Percentiles rank a stretch among this genome's conserved stretches.
phyloP scores from a whole-genome alignment of 2,797 vertebrate genomes.

The Hippoglossus hippoglossus region DNA sequence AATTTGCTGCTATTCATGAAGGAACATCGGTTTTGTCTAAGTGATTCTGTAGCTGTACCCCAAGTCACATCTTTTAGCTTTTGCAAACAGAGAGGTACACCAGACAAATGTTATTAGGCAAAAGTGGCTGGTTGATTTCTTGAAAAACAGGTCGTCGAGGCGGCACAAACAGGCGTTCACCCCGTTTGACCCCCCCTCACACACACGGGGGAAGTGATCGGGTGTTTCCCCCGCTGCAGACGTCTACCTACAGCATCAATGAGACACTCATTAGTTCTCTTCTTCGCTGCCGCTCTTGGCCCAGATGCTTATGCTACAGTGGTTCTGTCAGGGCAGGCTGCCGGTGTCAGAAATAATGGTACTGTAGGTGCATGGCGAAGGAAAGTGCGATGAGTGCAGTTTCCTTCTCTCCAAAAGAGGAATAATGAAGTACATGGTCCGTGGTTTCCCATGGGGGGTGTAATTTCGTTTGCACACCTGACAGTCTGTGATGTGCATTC shows the following conservation, averaged over 20 bases:
- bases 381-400: slow-evolving; percentile 72
- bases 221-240: slow-evolving; percentile 30
- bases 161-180: slow-evolving; percentile 16
- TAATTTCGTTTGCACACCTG: slow-evolving; percentile 78
- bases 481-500: slow-evolving; percentile 75
- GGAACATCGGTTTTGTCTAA: slow-evolving; percentile 16
- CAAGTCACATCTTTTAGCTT: slow-evolving; percentile 10
- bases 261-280: slow-evolving; percentile 62
- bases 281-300: slow-evolving; percentile 48
- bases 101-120: slow-evolving; percentile 15
- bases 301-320: slow-evolving; percentile 58
- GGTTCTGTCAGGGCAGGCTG: slow-evolving; percentile 69
- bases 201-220: slow-evolving; percentile 14
- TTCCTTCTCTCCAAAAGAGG: slow-evolving; percentile 68
- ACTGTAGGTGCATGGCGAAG: slow-evolving; percentile 52
- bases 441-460: slow-evolving; percentile 73
- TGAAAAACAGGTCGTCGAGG: slow-evolving; percentile 12
- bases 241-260: slow-evolving; percentile 33
- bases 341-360: slow-evolving; percentile 77
- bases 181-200: slow-evolving; percentile 22
- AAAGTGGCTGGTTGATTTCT: slow-evolving; percentile 13
- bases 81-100: slow-evolving; percentile 25
- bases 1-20: slow-evolving; percentile 48
- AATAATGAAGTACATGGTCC: slow-evolving; percentile 83
- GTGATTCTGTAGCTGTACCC: slow-evolving; percentile 16